These are phyloP conservation scores for Acronicta psi DNA, from an alignment of 2,888 invertebrate genomes.

Conservation along the genomic window DNA sequence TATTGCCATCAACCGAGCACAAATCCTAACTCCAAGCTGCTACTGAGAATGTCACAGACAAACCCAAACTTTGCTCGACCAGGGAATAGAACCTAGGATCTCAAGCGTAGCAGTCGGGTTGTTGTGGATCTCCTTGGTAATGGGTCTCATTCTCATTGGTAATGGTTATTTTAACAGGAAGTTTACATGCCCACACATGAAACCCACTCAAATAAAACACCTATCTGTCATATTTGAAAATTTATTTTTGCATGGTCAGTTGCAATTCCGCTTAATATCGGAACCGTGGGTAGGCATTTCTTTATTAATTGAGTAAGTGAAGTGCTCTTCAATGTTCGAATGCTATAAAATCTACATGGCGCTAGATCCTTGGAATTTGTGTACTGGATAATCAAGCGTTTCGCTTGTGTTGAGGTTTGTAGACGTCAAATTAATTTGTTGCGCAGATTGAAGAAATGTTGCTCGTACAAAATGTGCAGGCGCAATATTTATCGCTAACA, in stretches of 20 bases:
- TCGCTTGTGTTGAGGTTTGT: no score
- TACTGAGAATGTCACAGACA: no score
- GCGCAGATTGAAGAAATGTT: not conserved
- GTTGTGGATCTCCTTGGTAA: no score
- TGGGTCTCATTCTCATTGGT: no score
- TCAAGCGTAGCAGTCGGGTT: no score
- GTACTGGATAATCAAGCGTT: constrained; percentile 29
- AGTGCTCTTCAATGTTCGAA: constrained; percentile 65
- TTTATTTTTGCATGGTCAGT: constrained; percentile 51
- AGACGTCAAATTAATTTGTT: not conserved
- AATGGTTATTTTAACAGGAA: no score
- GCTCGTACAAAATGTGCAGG: constrained; percentile 10
- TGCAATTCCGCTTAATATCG: constrained; percentile 57
- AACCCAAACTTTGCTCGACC: no score
- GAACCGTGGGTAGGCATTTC: constrained; percentile 53
- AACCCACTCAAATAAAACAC: constrained; percentile 21
- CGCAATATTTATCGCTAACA: no score
- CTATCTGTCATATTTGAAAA: constrained; percentile 29
- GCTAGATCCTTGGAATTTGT: constrained; percentile 16
- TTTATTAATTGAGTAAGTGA: constrained; percentile 71
- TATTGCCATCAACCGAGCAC: no score
- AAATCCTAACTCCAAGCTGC: no score
- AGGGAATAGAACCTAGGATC: no score
- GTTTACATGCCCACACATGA: not conserved
- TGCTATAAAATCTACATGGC: constrained; percentile 66